phyloP scores from a whole-genome alignment of 2,113 vertebrate genomes.

The Ictalurus furcatus region DNA sequence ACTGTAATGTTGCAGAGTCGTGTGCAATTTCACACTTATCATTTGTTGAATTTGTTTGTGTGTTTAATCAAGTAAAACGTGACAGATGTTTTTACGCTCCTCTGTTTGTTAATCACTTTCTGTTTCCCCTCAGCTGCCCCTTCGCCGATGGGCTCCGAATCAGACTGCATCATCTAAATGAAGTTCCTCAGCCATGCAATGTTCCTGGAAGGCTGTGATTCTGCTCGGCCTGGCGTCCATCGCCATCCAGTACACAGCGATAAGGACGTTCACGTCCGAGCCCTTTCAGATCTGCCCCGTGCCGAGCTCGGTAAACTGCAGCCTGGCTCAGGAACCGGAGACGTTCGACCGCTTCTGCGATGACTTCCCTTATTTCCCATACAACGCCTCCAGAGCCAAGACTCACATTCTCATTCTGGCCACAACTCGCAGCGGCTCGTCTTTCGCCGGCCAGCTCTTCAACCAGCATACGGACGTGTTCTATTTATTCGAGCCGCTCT shows the following conservation, averaged over 20 bases:
- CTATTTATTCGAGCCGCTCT: constrained; percentile 94
- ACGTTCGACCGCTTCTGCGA: constrained; percentile 75
- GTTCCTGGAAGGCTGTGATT: constrained; percentile 95
- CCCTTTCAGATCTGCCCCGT: constrained; percentile 81
- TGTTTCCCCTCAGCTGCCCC: constrained; percentile 25
- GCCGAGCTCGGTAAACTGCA: constrained; percentile 74
- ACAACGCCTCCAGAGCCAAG: constrained; percentile 77
- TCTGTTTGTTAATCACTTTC: background rate
- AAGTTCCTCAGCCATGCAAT: constrained; percentile 89
- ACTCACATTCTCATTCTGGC: constrained; percentile 91
- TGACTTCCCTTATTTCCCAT: constrained; percentile 73
- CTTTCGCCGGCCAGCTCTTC: constrained; percentile 91
- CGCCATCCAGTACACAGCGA: constrained; percentile 91
- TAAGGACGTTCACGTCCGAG: constrained; percentile 87
- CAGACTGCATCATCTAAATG: constrained; percentile 69
- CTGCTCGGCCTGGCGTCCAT: constrained; percentile 90
- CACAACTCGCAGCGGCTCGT: constrained; percentile 90
- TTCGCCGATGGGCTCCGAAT: constrained; percentile 49
- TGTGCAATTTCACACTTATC: background rate
- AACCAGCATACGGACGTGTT: constrained; percentile 94
- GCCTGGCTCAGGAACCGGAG: constrained; percentile 73
- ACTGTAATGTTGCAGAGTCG: background rate
- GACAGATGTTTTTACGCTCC: background rate
- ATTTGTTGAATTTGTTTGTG: background rate
- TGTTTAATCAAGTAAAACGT: background rate